Base-by-base conservation (phyloP, 2,113 vertebrate genomes). In the Clarias batrachus region DNA sequence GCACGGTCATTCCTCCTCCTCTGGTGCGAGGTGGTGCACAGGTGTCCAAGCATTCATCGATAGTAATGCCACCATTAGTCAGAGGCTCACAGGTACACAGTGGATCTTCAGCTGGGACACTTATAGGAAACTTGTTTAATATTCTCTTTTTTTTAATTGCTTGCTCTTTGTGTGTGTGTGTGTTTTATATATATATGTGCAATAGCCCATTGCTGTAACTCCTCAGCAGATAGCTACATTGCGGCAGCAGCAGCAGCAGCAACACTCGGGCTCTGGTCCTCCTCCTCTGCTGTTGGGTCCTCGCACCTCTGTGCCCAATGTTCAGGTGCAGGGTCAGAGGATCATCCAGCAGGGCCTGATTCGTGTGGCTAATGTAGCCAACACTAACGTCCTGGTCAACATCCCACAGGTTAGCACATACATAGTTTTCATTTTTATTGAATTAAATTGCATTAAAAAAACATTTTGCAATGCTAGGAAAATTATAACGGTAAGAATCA, bases 311-410 rank as follows among this genome's bases (percentile, higher is more conserved):
- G 97, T 98, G 87, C 98, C 98, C 93, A 97, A 94, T 4, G 96
- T 98, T 66, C 98, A 99, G 89, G 94, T 97, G 70, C 98, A 99
- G 94, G 98, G 98, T 83, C 98, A 98, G 94, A 92, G 97, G 25
- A 97, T 99, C 91, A 98, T 99, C 93, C 97, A 98, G 93, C 98
- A 99, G 93, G 98, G 98, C 25, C 96, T 99, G 85, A 98, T 99
- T 91, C 96, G 98, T 0, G 97, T 99, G 23, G 96, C 98, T 93
- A 99, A 96, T 0, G 97, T 99, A 57, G 94, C 97, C 91, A 99
- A 93, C 87, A 94, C 97, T 86, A 97, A 96, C 89, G 94, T 98
- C 90, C 95, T 99, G 1, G 97, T 99, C 92, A 99, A 97, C 90
- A 97, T 98, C 94, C 96, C 97, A 0, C 94, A 94, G 94, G 94